Percentiles rank a stretch among this genome's conserved stretches.
Evolutionary conservation across 2,888 invertebrate species (phyloP).

Genomic region (Tineola bisselliella): DNA sequence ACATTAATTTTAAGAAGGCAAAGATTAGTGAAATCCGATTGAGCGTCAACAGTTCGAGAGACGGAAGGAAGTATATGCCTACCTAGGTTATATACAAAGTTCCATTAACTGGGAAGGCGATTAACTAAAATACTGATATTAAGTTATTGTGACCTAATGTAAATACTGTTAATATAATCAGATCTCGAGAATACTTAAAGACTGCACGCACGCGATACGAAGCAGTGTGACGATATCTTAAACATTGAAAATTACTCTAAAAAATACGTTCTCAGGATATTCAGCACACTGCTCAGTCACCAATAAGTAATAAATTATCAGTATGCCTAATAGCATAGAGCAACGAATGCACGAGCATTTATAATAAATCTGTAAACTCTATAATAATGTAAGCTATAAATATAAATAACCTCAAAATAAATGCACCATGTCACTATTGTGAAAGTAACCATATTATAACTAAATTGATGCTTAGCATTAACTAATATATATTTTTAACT

Average conservation of each 20-base stretch:
- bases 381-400: constrained; percentile 58
- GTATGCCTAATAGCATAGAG: constrained; percentile 28
- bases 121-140: constrained; percentile 58
- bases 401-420: constrained; percentile 57
- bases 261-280: constrained; percentile 36
- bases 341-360: constrained; percentile 56
- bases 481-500: constrained; percentile 5
- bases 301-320: constrained; percentile 50
- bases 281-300: constrained; percentile 32
- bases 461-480: constrained; percentile 56
- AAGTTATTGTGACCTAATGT: constrained; percentile 46
- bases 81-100: constrained; percentile 11
- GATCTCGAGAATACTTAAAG: constrained; percentile 48
- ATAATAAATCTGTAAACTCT: constrained; percentile 26
- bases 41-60: constrained; percentile 31
- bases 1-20: constrained; percentile 60
- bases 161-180: constrained; percentile 52
- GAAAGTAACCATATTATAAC: constrained; percentile 49
- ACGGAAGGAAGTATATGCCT: constrained; percentile 25
- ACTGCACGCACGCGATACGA: constrained; percentile 16
- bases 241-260: constrained; percentile 45
- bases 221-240: constrained; percentile 34
- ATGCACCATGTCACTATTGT: constrained; percentile 66
- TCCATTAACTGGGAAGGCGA: constrained; percentile 26
- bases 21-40: constrained; percentile 61